Conservation (phyloP, 2,888 invertebrate genomes). For the Orthosia cruda region DNA sequence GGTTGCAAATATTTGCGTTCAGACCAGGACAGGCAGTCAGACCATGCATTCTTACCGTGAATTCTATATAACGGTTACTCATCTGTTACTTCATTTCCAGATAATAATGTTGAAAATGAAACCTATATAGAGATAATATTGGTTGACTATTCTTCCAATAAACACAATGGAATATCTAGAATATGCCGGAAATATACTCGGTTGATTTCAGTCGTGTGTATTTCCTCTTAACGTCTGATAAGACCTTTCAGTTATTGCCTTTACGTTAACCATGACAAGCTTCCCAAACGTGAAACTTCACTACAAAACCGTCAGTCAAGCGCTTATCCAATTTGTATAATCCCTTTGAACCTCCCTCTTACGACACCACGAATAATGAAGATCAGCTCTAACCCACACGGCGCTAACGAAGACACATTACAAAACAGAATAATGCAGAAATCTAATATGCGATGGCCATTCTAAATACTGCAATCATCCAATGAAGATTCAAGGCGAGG, state of each 20-base stretch:
- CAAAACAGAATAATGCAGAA: constrained; percentile 54
- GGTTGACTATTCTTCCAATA: background rate
- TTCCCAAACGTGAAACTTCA: background rate
- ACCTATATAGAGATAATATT: background rate
- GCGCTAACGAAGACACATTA: constrained; percentile 41
- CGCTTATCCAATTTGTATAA: constrained; percentile 30
- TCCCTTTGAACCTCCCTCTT: constrained; percentile 2
- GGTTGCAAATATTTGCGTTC: constrained; percentile 24
- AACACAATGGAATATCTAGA: background rate
- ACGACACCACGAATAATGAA: constrained; percentile 11
- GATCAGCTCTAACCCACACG: constrained; percentile 19
- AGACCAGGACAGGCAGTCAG: background rate
- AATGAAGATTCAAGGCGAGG: constrained; percentile 72
- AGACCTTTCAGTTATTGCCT: background rate
- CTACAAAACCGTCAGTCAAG: background rate
- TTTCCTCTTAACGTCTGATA: background rate
- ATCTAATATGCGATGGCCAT: constrained; percentile 47
- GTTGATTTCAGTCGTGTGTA: background rate
- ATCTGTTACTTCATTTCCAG: constrained; percentile 26
- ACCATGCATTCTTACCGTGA: constrained; percentile 11
- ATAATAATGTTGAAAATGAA: background rate
- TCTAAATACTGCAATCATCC: constrained; percentile 73
- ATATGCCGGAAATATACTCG: constrained; percentile 4
- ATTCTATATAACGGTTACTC: constrained; percentile 2
- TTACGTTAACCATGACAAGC: background rate